Evolutionary conservation across 2,797 vertebrate genomes (phyloP).

Genomic region (Pagetopsis macropterus): DNA sequence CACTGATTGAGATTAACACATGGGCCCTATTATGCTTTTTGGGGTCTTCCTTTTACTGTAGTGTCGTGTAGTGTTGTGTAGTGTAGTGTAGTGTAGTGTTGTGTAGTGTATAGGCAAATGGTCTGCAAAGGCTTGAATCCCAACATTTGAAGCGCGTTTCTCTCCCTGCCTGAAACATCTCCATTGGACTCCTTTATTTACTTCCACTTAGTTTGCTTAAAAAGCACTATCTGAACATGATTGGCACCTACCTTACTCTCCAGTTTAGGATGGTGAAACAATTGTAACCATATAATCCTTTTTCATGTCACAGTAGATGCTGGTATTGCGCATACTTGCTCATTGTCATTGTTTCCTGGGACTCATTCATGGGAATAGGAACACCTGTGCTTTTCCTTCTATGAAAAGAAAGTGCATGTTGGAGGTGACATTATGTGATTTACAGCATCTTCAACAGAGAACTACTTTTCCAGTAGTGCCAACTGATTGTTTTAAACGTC

Average conservation of each 20-base stretch:
- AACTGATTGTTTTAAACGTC: no score
- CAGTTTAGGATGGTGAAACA: not conserved
- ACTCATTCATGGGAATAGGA: not conserved
- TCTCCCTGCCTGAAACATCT: no score
- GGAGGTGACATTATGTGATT: not conserved
- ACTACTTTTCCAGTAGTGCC: no score
- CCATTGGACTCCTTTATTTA: no score
- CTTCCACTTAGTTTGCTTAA: no score
- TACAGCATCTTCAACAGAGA: constrained; percentile 1
- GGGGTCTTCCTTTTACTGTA: no score
- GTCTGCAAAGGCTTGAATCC: no score
- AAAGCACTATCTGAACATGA: not conserved
- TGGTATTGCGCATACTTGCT: not conserved
- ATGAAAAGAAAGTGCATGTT: not conserved
- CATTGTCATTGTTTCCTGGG: not conserved
- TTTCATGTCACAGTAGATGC: not conserved
- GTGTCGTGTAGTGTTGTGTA: no score
- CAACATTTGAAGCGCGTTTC: no score
- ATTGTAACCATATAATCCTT: not conserved
- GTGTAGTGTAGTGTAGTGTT: no score
- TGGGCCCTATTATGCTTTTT: no score
- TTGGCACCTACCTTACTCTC: not conserved
- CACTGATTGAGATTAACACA: not conserved
- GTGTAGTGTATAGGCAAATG: no score
- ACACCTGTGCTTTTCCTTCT: not conserved